Evolutionary conservation across 1,140 invertebrate genomes (phyloP).

Genomic region (Zaprionus gabonicus): DNA sequence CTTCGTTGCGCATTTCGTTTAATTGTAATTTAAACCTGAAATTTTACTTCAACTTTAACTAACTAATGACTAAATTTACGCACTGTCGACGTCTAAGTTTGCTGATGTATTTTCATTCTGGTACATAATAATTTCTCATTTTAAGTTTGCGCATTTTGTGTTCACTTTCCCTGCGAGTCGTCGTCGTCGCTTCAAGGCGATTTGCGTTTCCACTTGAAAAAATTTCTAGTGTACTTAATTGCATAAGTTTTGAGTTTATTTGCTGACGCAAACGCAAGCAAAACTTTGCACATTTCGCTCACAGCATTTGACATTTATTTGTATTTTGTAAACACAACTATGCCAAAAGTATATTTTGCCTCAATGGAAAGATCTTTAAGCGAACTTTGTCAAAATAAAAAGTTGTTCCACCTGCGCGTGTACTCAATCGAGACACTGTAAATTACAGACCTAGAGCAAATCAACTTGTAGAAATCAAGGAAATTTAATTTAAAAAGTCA

Average conservation of each 20-base stretch:
- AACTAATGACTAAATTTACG: conserved; percentile 36
- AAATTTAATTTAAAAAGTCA: conserved; percentile 7
- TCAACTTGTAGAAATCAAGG: neutral
- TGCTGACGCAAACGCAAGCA: conserved; percentile 20
- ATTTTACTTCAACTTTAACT: conserved; percentile 27
- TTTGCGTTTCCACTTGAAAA: conserved; percentile 52
- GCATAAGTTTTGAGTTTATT: conserved; percentile 52
- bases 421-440: conserved; percentile 4
- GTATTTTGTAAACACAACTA: conserved; percentile 29
- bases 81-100: conserved; percentile 19
- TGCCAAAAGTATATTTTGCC: neutral
- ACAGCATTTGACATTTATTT: conserved; percentile 50
- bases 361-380: neutral
- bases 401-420: neutral
- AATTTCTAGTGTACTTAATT: conserved; percentile 49
- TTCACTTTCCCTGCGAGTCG: conserved; percentile 24
- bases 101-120: conserved; percentile 22
- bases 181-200: conserved; percentile 23
- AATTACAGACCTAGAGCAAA: neutral
- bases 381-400: neutral
- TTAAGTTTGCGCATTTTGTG: conserved; percentile 41
- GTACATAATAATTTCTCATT: conserved; percentile 50
- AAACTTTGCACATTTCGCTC: conserved; percentile 41
- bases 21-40: conserved; percentile 54
- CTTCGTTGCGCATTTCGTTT: conserved; percentile 48